phyloP scores from a whole-genome alignment of 53 echinoderm and acorn worm genomes.

The Patiria pectinifera region DNA sequence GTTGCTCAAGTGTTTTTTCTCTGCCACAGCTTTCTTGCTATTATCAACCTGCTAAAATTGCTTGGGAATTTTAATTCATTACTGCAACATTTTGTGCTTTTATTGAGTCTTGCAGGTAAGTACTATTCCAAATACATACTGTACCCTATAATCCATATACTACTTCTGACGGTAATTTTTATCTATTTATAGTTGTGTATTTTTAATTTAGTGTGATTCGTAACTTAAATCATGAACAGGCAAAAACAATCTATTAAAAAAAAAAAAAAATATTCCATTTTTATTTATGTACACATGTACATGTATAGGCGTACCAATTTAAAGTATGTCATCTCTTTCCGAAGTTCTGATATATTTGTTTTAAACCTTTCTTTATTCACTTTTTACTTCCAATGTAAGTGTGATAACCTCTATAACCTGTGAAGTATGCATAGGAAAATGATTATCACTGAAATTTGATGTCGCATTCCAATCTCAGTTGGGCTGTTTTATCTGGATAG shows the following conservation, averaged over 20 bases:
- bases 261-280: too few species aligned
- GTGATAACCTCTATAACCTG: constrained; percentile 1
- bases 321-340: too few species aligned
- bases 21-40: background rate
- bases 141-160: too few species aligned
- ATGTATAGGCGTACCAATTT: too few species aligned
- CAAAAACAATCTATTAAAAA: too few species aligned
- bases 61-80: background rate
- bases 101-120: too few species aligned
- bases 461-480: constrained; percentile 35
- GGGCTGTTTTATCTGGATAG: constrained; percentile 2
- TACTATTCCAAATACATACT: too few species aligned
- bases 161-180: too few species aligned
- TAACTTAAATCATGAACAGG: too few species aligned
- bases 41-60: background rate
- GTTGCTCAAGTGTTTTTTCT: background rate
- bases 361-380: background rate
- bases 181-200: too few species aligned
- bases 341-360: background rate
- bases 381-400: background rate
- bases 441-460: background rate
- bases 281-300: too few species aligned
- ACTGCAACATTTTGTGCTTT: background rate
- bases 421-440: background rate
- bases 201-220: too few species aligned